Conservation (phyloP, 2,113 vertebrate species). For the Datnioides undecimradiatus region DNA sequence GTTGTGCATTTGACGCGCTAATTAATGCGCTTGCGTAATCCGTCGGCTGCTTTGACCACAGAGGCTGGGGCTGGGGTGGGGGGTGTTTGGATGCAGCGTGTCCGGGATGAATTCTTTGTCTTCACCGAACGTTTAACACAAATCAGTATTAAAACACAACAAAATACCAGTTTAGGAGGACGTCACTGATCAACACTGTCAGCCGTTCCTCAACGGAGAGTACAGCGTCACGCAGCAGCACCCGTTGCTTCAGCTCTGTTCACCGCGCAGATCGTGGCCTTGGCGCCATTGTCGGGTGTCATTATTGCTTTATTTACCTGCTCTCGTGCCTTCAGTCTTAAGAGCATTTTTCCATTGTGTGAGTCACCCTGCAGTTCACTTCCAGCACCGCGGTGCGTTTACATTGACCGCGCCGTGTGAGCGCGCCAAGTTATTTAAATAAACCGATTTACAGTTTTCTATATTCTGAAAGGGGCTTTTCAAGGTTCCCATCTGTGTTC, state of each 20-base stretch:
- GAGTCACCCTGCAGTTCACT: not conserved
- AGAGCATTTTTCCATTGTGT: not conserved
- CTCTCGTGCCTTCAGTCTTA: not conserved
- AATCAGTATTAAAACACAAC: not conserved
- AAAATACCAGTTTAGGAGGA: not conserved
- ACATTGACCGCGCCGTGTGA: not conserved
- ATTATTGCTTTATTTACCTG: not conserved
- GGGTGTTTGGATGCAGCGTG: not conserved
- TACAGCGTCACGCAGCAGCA: not conserved
- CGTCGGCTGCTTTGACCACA: slow-evolving; percentile 32
- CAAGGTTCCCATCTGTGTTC: not conserved
- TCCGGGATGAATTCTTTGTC: not conserved
- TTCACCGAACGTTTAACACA: not conserved
- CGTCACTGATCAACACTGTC: not conserved
- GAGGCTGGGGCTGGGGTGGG: not conserved
- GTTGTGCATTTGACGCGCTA: slow-evolving; percentile 56
- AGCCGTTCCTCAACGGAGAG: not conserved
- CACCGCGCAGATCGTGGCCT: not conserved
- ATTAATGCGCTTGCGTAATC: slow-evolving; percentile 71
- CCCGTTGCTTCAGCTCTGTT: not conserved
- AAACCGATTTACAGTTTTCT: not conserved
- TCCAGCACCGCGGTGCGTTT: not conserved
- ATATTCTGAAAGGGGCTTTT: not conserved
- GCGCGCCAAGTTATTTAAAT: not conserved
- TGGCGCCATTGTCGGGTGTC: not conserved